Evolutionary conservation across 2,797 vertebrate genomes (phyloP), one percentile per base, ranked within the genome.

Genomic region (Rhinophrynus dorsalis): DNA sequence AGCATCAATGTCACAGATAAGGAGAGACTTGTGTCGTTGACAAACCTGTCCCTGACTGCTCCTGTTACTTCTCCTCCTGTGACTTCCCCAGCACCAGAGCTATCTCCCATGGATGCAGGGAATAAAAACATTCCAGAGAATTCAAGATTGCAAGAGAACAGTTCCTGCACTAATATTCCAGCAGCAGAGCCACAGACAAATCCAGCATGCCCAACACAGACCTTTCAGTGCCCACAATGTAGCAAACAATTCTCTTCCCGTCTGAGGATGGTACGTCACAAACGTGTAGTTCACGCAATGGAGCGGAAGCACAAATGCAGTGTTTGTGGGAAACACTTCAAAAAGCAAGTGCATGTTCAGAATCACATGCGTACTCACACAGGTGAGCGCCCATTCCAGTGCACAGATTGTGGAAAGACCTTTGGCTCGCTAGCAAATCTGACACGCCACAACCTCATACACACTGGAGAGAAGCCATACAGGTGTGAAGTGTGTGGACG

Each of bases 311-410:
- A 96, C 56, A 68, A 89, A n/a, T 97, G 95, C 1, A 89, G 84
- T 6, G 79, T 94, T 8, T 96, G 95, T 0, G 89, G 89, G 15
- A 96, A 94, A 79, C 84, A 90, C 20, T 96, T 97, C 69, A 95
- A 94, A 82, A 96, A 96, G 81, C 63, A 82, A 77, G 91, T 95
- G 47, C 94, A 96, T 0, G 86, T 95, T 26, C 88, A 89, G 5
- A 95, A 95, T 76, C 96, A 98, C 80, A 81, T 94, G 48, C 90
- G 94, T 12, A 96, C 92, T 0, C 96, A 98, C 57, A 97, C 95
- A 0, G 95, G 96, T 0, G 95, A 97, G 77, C 85, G 93, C 1
- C 96, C 95, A 0, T 96, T 93, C 81, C 92, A 91, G 76, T 97
- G 96, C 66, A 85, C 89, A 0, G 91, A 93, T 3, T 97, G 96